Percentiles rank a stretch among this genome's conserved stretches.
phyloP scores from a whole-genome alignment of 2,888 invertebrate species.

The Monopis laevigella region DNA sequence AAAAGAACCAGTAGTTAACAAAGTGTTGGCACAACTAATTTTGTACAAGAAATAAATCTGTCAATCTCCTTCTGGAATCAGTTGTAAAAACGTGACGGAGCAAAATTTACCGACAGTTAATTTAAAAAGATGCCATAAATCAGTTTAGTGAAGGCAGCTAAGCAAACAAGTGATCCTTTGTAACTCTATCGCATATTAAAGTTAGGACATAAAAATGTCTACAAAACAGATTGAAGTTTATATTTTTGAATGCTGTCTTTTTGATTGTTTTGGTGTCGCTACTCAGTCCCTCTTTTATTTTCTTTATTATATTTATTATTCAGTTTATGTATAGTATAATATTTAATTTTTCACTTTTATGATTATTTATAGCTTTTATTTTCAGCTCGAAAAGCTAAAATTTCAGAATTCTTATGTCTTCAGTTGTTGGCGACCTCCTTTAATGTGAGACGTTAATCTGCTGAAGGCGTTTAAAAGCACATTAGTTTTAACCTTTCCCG shows the following conservation, averaged over 20 bases:
- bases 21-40: no score
- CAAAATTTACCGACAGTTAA: constrained; percentile 16
- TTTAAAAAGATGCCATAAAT: constrained; percentile 43
- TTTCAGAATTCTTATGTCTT: no score
- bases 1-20: constrained; percentile 7
- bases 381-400: no score
- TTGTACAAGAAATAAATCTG: constrained; percentile 13
- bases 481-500: no score
- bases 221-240: constrained; percentile 14
- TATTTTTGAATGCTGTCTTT: constrained; percentile 9
- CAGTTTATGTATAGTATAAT: no score
- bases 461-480: no score
- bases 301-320: no score
- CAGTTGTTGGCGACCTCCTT: no score
- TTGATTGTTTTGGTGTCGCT: constrained; percentile 8
- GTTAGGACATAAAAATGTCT: constrained; percentile 48
- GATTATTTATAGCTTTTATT: no score
- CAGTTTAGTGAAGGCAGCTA: constrained; percentile 31
- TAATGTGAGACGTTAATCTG: no score
- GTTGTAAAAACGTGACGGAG: background rate
- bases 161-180: constrained; percentile 62
- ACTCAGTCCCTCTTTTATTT: no score
- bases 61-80: constrained; percentile 3
- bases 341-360: no score
- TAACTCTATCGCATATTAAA: constrained; percentile 62